Percentiles rank a stretch among this genome's conserved stretches.
These are phyloP conservation scores for Ditylenchus weischeri DNA, from an alignment of 2,888 invertebrate genomes.

Conservation along the genomic window DNA sequence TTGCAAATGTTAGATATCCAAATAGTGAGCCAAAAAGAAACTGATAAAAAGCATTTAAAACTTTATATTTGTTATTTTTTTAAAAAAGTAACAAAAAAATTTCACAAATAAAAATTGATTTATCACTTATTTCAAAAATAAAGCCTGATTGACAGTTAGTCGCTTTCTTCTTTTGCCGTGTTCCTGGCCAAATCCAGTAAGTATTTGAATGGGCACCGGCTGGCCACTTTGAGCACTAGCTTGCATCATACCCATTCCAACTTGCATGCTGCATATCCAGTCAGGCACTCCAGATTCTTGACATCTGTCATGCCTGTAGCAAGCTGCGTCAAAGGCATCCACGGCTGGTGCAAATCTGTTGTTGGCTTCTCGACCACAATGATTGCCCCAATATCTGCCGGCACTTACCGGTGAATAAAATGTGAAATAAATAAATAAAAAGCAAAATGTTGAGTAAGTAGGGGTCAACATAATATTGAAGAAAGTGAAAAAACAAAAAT, in stretches of 20 bases:
- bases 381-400: conserved; percentile 16
- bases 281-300: conserved; percentile 16
- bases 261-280: conserved; percentile 18
- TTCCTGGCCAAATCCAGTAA: conserved; percentile 15
- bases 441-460: no score
- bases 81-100: no score
- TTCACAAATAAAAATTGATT: no score
- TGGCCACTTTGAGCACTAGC: conserved; percentile 20
- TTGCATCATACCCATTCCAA: conserved; percentile 17
- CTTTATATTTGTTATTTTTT: no score
- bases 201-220: conserved; percentile 19
- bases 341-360: conserved; percentile 1
- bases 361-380: conserved; percentile 17
- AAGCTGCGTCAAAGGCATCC: conserved; percentile 17
- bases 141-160: no score
- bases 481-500: no score
- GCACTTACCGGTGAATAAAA: background rate
- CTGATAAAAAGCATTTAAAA: no score
- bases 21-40: no score
- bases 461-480: no score
- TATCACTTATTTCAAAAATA: no score
- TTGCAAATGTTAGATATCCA: no score
- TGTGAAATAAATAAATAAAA: no score
- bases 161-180: conserved; percentile 10
- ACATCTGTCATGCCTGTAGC: conserved; percentile 17